These are phyloP conservation scores for Columba guinea DNA, from an alignment of 2,797 vertebrate species.

Conservation along the genomic window DNA sequence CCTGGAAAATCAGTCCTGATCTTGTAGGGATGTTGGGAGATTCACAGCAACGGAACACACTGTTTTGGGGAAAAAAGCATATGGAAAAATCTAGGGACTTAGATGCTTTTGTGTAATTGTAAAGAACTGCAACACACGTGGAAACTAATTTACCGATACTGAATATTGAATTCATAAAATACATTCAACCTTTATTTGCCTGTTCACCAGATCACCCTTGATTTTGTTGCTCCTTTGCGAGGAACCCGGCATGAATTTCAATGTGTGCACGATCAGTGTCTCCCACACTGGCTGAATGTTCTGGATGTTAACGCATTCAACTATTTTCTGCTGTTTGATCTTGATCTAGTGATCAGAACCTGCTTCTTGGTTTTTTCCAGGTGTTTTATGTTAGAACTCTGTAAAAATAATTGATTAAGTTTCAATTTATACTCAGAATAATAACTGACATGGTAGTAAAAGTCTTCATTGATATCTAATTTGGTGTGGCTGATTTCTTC, in stretches of 20 bases:
- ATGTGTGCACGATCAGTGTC: not conserved
- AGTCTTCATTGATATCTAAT: conserved; percentile 42
- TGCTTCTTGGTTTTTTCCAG: not conserved
- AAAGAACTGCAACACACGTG: not conserved
- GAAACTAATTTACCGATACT: not conserved
- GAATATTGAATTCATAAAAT: not conserved
- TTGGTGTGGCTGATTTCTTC: conserved; percentile 57
- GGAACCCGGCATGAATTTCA: not conserved
- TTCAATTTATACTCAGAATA: not conserved
- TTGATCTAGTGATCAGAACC: not conserved
- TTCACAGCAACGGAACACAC: not conserved
- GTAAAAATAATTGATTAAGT: conserved; percentile 48
- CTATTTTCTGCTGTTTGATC: not conserved
- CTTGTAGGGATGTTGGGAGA: not conserved
- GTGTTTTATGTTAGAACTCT: not conserved
- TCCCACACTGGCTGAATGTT: not conserved
- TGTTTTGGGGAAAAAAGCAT: not conserved
- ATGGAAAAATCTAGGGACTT: accelerated
- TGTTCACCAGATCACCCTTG: not conserved
- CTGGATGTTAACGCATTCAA: not conserved
- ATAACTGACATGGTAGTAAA: not conserved
- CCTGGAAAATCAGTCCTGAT: not conserved
- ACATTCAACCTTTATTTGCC: not conserved
- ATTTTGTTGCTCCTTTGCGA: not conserved
- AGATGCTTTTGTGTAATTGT: not conserved